Base-by-base conservation (phyloP, 2,888 invertebrate species). In the Mechanitis messenoides region DNA sequence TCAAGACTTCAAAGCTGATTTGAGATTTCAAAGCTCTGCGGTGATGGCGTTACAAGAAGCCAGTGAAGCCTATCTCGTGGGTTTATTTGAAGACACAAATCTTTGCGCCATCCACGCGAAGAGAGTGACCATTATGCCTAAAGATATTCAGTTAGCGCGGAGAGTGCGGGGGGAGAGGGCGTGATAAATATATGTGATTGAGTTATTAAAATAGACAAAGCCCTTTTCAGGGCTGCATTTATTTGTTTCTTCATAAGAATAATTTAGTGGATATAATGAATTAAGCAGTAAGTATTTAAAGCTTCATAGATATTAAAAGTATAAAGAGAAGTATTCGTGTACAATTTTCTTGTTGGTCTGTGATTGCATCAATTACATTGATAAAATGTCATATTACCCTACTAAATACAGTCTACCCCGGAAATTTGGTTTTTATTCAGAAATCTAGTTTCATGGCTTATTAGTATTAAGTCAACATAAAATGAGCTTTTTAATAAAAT, bases 81-180 rank as follows among this genome's bases (percentile, higher is more conserved):
- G 94, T 9, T 81, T 94, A 0, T 94, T 94, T 74, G 94, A 94
- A 77, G 94, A 94, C 73, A 95, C 95, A 35, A 95, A 95, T 77
- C 82, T 95, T 72, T 95, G 94, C 78, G 95, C 95, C 46, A 94
- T 95, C 69, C 95, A 95, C 73, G 95, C 85, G 0, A 87, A 83
- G 53, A 69, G 87, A 2, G 86, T 88, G 0, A 88, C 87, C 0
- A 86, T 87, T 0, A 87, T 87, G 87, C 87, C 87, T 0, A 63
- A 67, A 55, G 62, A 67, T 58, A 65, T 62, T 0, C 87, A 87
- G 67, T 59, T 87, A 20, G 87, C 87, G 3, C 69, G 87, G 46
- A 66, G 87, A 55, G 81, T 87, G 0, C 74, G 86, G 1, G 87
- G 87, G 0, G 87, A 87, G 61, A 68, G 87, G 3, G 81, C 85